phyloP scores from a whole-genome alignment of 2,888 invertebrate genomes.

The Eueremaeus valkanovi region DNA sequence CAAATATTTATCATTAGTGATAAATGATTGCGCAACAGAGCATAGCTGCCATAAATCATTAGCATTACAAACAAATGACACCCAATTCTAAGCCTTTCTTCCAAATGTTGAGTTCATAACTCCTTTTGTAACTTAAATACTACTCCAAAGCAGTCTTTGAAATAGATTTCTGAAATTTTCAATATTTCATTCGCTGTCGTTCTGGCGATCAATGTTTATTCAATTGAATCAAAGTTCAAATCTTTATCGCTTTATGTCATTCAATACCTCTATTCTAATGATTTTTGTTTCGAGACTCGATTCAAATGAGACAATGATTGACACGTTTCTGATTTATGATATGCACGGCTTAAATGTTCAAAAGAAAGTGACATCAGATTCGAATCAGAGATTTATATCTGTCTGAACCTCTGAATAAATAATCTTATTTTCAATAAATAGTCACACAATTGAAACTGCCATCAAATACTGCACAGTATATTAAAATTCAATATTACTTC shows the following conservation, averaged over 20 bases:
- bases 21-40: slow-evolving; percentile 18
- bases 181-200: no score
- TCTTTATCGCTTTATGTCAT: background rate
- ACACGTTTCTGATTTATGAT: background rate
- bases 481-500: no score
- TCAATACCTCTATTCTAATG: background rate
- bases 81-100: background rate
- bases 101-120: no score
- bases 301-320: slow-evolving; percentile 7
- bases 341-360: background rate
- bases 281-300: background rate
- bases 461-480: no score
- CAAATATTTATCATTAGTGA: slow-evolving; percentile 16
- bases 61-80: background rate
- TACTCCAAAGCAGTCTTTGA: no score
- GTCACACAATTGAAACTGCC: no score
- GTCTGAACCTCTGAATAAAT: no score
- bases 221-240: background rate
- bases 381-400: no score
- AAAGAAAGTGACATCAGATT: no score
- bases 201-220: background rate
- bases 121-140: no score
- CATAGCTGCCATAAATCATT: background rate
- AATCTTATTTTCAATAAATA: no score
- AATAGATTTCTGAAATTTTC: no score